These are phyloP conservation scores for Oxyscelio sp. DNA, from an alignment of 2,888 invertebrate species.

Conservation along the genomic window DNA sequence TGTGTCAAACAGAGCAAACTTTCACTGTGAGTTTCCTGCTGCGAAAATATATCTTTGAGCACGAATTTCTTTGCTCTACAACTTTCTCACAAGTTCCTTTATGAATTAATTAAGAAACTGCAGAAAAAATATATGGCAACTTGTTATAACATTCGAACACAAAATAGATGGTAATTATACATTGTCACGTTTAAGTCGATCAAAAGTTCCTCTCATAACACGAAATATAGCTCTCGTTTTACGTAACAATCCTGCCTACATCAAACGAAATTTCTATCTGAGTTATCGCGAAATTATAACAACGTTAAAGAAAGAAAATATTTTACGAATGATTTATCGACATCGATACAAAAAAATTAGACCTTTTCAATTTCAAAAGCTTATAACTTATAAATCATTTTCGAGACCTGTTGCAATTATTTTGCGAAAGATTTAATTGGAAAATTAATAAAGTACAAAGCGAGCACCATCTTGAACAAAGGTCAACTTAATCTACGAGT, in stretches of 20 bases:
- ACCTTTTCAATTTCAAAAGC: conserved; percentile 39
- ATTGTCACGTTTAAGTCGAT: conserved; percentile 43
- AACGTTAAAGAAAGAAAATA: background rate
- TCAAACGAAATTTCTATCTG: conserved; percentile 43
- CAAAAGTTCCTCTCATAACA: conserved; percentile 38
- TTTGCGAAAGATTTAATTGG: conserved; percentile 47
- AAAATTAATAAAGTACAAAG: conserved; percentile 46
- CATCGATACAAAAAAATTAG: conserved; percentile 34
- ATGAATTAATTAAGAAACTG: conserved; percentile 36
- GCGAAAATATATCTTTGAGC: conserved; percentile 39
- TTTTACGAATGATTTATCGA: conserved; percentile 20
- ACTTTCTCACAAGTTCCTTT: conserved; percentile 50
- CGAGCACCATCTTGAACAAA: conserved; percentile 31
- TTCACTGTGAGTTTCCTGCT: conserved; percentile 40
- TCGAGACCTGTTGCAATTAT: conserved; percentile 35
- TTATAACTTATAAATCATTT: conserved; percentile 44
- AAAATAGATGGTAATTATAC: conserved; percentile 44
- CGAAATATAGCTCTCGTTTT: conserved; percentile 46
- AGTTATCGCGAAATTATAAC: background rate
- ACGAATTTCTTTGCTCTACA: conserved; percentile 18
- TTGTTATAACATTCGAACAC: background rate
- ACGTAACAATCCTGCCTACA: conserved; percentile 39
- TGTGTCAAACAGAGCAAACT: conserved; percentile 38
- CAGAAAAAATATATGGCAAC: conserved; percentile 1
- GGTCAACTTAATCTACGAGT: conserved; percentile 27